A percentile compares a stretch with the other conserved stretches of the same genome.
These are phyloP conservation scores for Tetragnatha versicolor DNA, from an alignment of 1,140 invertebrate species.

Conservation along the genomic window DNA sequence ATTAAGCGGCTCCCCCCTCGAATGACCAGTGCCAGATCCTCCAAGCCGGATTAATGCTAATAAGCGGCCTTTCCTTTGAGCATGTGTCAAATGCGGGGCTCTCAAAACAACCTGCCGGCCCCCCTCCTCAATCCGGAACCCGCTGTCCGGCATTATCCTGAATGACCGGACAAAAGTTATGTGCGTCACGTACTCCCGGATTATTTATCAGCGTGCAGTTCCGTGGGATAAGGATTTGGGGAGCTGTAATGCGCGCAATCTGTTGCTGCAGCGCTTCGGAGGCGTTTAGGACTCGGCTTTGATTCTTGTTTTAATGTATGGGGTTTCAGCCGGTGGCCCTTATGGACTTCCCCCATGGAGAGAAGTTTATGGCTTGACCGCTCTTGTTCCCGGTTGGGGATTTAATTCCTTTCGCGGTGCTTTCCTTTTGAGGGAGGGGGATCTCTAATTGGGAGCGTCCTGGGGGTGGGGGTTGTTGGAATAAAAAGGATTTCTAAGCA, in stretches of 20 bases:
- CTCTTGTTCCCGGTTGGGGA: too few species aligned
- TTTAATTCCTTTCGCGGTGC: too few species aligned
- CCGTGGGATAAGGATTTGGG: conserved; percentile 11
- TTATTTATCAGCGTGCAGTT: conserved; percentile 33
- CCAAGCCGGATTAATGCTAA: conserved; percentile 52
- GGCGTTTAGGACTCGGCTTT: not conserved
- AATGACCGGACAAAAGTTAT: conserved; percentile 51
- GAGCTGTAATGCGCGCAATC: conserved; percentile 25
- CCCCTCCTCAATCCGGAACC: not conserved
- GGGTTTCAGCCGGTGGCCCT: not conserved
- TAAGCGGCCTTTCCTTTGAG: conserved; percentile 53
- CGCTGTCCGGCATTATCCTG: conserved; percentile 14
- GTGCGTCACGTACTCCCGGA: conserved; percentile 47
- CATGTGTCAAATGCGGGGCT: conserved; percentile 50
- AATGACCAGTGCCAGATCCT: conserved; percentile 30
- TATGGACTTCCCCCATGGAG: not conserved
- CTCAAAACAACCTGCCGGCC: conserved; percentile 33
- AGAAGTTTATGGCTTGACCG: not conserved
- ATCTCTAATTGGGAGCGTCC: too few species aligned
- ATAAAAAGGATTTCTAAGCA: too few species aligned
- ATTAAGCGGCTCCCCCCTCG: conserved; percentile 47
- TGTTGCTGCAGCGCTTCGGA: conserved; percentile 21
- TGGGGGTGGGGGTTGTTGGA: too few species aligned
- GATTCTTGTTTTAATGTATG: not conserved
- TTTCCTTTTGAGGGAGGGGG: too few species aligned